Percentiles rank a stretch among this genome's conserved stretches.
These are phyloP conservation scores for Arbacia lixula DNA, from an alignment of 53 echinoderm and acorn worm genomes.

Conservation along the genomic window DNA sequence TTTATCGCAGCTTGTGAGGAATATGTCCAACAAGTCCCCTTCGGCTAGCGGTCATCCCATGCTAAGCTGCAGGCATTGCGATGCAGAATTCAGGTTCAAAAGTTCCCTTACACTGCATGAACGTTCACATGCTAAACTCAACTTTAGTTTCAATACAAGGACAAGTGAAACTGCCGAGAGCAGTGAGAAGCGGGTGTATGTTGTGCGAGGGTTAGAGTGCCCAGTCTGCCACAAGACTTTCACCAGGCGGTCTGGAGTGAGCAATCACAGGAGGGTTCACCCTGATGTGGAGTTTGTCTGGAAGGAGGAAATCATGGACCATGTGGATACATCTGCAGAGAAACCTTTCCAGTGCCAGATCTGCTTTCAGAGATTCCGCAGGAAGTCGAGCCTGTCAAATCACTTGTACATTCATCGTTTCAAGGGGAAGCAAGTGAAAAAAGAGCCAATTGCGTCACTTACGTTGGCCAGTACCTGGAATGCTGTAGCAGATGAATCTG, in stretches of 20 bases:
- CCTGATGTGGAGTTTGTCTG: constrained; percentile 43
- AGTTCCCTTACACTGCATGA: constrained; percentile 26
- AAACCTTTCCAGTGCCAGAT: constrained; percentile 14
- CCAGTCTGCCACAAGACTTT: constrained; percentile 43
- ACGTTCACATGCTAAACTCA: constrained; percentile 26
- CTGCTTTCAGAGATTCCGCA: constrained; percentile 25
- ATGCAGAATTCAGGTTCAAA: constrained; percentile 10
- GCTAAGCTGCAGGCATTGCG: constrained; percentile 24
- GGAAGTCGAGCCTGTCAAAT: constrained; percentile 36
- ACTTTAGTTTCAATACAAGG: constrained; percentile 11
- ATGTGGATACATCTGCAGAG: not conserved
- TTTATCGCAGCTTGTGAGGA: no score
- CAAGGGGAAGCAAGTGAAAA: constrained; percentile 14
- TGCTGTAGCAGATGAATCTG: not conserved
- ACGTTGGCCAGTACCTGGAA: not conserved
- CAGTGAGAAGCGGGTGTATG: not conserved
- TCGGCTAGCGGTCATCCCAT: not conserved
- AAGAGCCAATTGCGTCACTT: not conserved
- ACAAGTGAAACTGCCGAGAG: not conserved
- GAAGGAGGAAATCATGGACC: constrained; percentile 7
- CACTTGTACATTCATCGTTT: constrained; percentile 39
- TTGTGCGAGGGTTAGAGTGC: constrained; percentile 29
- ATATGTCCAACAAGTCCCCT: not conserved
- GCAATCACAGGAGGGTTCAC: constrained; percentile 37
- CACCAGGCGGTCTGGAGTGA: constrained; percentile 40